phyloP scores from a whole-genome alignment of 2,797 vertebrate genomes.

The Antrozous pallidus region DNA sequence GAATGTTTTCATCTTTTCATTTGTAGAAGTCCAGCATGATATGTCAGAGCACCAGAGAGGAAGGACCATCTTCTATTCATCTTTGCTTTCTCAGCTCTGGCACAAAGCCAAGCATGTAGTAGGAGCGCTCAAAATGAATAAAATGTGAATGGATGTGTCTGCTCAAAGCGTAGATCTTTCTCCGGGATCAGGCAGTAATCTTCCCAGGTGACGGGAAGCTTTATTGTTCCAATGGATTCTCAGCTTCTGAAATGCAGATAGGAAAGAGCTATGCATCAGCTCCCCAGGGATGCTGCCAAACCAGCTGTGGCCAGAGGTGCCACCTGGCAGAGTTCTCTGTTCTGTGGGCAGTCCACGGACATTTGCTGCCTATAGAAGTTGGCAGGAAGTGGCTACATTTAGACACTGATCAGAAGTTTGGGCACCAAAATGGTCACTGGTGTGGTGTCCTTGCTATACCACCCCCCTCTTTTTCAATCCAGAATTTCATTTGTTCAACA shows the following conservation, averaged over 20 bases:
- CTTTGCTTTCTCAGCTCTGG: conserved; percentile 17
- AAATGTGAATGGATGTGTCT: background rate
- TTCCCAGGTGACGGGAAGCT: conserved; percentile 26
- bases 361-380: background rate
- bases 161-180: conserved; percentile 36
- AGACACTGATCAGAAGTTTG: background rate
- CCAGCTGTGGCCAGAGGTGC: background rate
- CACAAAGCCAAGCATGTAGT: background rate
- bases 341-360: background rate
- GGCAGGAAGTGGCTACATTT: background rate
- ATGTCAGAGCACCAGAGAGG: conserved; percentile 31
- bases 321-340: background rate
- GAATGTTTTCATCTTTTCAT: conserved; percentile 48
- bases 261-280: background rate
- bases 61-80: conserved; percentile 49
- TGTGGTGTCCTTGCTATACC: background rate
- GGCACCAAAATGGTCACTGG: background rate
- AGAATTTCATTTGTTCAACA: background rate
- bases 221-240: background rate
- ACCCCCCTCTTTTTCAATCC: background rate
- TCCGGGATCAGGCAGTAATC: background rate
- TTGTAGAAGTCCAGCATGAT: background rate
- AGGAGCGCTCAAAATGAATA: conserved; percentile 16
- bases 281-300: background rate
- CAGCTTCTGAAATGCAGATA: conserved; percentile 31